Conservation (phyloP, 2,797 vertebrate species). For the Urophycis tenuis region DNA sequence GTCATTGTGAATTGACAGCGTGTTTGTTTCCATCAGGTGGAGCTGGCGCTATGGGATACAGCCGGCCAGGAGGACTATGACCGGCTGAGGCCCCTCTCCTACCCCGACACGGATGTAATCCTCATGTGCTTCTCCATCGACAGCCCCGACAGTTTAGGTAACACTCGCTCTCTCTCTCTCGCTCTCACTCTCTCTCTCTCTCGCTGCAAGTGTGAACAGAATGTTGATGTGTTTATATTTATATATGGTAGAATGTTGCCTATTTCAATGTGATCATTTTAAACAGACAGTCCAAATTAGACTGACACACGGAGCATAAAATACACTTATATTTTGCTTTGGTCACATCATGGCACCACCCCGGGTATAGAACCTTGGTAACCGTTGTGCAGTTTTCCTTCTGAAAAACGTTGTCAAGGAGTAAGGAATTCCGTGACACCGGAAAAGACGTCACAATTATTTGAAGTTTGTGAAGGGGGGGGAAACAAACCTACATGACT, state of each 20-base stretch:
- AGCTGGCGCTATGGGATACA: conserved; percentile 95
- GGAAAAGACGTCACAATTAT: no score
- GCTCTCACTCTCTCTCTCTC: no score
- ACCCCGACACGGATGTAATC: conserved; percentile 95
- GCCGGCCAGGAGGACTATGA: conserved; percentile 97
- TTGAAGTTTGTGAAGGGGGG: no score
- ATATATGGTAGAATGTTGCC: no score
- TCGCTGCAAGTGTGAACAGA: no score
- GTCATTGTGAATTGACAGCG: not conserved
- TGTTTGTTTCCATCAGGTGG: conserved; percentile 74
- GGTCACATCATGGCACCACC: no score
- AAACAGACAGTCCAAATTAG: not conserved
- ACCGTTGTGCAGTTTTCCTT: no score
- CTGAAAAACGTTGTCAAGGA: no score
- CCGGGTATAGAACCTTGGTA: not conserved
- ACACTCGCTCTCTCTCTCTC: no score
- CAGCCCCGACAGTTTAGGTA: conserved; percentile 95
- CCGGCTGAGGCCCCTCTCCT: conserved; percentile 89
- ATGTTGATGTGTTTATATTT: no score
- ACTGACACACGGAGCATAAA: not conserved
- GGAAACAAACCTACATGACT: no score
- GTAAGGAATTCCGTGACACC: no score
- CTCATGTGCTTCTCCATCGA: conserved; percentile 99
- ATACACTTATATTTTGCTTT: not conserved
- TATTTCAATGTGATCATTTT: not conserved